Percentiles rank a stretch among this genome's conserved stretches.
phyloP scores from a whole-genome alignment of 2,113 vertebrate species.

The Vulpes vulpes region DNA sequence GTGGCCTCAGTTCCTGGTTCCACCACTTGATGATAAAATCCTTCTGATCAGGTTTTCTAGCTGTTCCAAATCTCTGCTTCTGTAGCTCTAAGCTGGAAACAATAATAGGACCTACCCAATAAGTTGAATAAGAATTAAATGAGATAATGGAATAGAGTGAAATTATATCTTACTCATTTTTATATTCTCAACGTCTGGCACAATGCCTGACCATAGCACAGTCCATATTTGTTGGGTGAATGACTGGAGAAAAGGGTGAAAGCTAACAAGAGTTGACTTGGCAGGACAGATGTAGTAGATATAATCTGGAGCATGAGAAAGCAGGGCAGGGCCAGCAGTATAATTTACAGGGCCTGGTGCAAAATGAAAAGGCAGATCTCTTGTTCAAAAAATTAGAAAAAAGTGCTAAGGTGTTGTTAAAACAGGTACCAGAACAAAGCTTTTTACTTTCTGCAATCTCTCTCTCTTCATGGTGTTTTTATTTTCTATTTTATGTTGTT shows the following conservation, averaged over 20 bases:
- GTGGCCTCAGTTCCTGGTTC: background rate
- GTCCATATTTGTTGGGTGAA: background rate
- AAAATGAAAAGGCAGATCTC: background rate
- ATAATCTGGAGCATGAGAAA: background rate
- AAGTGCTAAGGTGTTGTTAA: background rate
- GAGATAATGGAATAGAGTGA: background rate
- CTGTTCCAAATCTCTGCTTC: background rate
- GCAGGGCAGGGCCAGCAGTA: background rate
- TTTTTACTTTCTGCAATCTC: background rate
- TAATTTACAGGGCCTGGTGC: background rate
- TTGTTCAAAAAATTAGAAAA: background rate
- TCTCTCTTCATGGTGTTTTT: background rate
- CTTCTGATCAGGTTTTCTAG: background rate
- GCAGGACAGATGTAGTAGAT: background rate
- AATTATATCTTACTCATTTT: background rate
- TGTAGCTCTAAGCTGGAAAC: background rate
- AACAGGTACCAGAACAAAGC: background rate
- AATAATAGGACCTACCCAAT: no score
- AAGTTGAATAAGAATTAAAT: background rate
- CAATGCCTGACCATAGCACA: background rate
- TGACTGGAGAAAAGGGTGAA: background rate
- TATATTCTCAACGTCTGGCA: background rate
- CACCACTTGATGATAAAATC: background rate
- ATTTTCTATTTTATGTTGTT: constrained; percentile 26
- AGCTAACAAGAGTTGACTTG: background rate